These are phyloP conservation scores for Lochmaea capreae DNA, from an alignment of 2,888 invertebrate genomes.

Conservation along the genomic window DNA sequence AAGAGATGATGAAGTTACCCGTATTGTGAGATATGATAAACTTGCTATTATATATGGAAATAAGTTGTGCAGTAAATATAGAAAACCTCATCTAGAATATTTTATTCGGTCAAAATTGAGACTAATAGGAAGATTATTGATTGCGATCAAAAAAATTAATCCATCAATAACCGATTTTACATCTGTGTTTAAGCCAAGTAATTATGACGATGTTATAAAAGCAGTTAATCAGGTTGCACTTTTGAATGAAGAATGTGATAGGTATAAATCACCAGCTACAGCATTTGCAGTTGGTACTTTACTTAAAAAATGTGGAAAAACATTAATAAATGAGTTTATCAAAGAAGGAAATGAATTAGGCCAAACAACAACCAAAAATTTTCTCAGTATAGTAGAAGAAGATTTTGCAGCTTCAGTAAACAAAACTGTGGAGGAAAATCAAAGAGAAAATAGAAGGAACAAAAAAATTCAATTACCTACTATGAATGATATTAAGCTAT, in stretches of 20 bases:
- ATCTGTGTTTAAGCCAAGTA: conserved; percentile 20
- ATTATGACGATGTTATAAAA: conserved; percentile 24
- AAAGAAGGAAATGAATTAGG: conserved; percentile 21
- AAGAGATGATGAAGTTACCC: conserved; percentile 21
- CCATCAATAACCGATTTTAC: conserved; percentile 18
- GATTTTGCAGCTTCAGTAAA: conserved; percentile 24
- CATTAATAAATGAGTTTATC: conserved; percentile 26
- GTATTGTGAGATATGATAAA: conserved; percentile 23
- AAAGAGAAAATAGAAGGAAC: conserved; percentile 21
- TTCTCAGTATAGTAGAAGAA: conserved; percentile 22
- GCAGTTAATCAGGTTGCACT: conserved; percentile 26
- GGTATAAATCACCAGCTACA: conserved; percentile 26
- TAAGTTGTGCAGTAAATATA: conserved; percentile 29
- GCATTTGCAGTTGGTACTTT: conserved; percentile 18
- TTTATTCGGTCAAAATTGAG: conserved; percentile 23
- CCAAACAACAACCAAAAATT: conserved; percentile 24
- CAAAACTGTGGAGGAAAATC: conserved; percentile 34
- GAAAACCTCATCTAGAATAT: conserved; percentile 22
- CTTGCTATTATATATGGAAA: conserved; percentile 26
- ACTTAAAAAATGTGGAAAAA: conserved; percentile 27
- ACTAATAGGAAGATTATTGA: conserved; percentile 19
- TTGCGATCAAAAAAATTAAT: conserved; percentile 23
- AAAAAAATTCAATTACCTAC: conserved; percentile 26
- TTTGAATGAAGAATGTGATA: conserved; percentile 15
- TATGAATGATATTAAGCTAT: conserved; percentile 16